Evolutionary conservation across 2,797 vertebrate species (phyloP).

Genomic region (Serranus cabrilla): DNA sequence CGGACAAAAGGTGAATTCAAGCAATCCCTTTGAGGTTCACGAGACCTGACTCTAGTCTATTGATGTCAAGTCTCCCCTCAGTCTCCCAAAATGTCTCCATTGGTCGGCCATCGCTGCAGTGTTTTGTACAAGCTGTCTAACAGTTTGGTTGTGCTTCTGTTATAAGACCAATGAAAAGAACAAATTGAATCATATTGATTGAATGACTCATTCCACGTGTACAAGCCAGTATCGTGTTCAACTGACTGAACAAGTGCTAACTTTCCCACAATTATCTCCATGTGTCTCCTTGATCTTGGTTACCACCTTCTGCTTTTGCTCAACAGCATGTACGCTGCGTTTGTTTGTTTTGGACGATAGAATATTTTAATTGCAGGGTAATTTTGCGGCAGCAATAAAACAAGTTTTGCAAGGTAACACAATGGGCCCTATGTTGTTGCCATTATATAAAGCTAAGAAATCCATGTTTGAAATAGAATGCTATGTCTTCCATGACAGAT

Average conservation of each 20-base stretch:
- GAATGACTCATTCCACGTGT: constrained; percentile 1
- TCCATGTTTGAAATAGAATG: background rate
- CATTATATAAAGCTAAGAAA: background rate
- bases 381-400: constrained; percentile 31
- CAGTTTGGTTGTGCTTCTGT: constrained; percentile 17
- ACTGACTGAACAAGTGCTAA: constrained; percentile 13
- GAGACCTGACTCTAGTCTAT: constrained; percentile 72
- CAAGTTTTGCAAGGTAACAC: constrained; percentile 25
- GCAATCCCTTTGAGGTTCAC: constrained; percentile 81
- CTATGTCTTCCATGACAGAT: background rate
- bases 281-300: constrained; percentile 22
- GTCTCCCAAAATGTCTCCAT: constrained; percentile 69
- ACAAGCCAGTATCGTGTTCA: constrained; percentile 11
- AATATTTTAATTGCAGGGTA: constrained; percentile 34
- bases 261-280: constrained; percentile 24
- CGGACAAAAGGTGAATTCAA: constrained; percentile 84
- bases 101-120: constrained; percentile 32
- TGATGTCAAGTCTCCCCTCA: constrained; percentile 72
- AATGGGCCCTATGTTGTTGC: background rate
- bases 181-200: constrained; percentile 4
- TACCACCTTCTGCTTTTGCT: background rate
- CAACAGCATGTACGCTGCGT: background rate
- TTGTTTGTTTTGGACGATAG: constrained; percentile 31
- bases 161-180: constrained; percentile 15
- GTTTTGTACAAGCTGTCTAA: constrained; percentile 23